phyloP scores from a whole-genome alignment of 2,797 vertebrate genomes.

The Clamator glandarius region DNA sequence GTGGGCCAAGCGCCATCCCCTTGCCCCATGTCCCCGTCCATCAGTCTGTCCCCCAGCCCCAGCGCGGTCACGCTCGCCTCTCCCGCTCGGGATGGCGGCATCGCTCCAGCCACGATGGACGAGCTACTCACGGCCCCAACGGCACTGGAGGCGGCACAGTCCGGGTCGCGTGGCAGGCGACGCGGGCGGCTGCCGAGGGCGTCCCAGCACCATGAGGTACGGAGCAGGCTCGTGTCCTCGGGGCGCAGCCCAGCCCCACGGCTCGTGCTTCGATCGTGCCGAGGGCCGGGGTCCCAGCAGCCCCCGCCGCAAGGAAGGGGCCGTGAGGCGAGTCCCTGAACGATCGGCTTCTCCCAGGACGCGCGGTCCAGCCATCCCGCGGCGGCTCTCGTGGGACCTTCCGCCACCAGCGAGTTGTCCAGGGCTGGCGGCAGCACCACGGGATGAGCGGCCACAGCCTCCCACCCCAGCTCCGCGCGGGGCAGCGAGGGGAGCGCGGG shows the following conservation, averaged over 20 bases:
- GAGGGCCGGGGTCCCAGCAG: not conserved
- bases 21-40: not conserved
- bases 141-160: not conserved
- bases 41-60: conserved; percentile 5
- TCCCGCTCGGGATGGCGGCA: not conserved
- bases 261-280: conserved; percentile 17
- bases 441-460: not conserved
- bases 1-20: not conserved
- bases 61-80: not conserved
- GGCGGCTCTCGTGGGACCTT: not conserved
- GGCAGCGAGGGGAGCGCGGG: not conserved
- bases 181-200: not conserved
- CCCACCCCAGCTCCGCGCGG: not conserved
- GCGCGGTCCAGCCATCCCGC: not conserved
- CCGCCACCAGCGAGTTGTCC: not conserved
- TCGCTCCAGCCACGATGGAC: not conserved
- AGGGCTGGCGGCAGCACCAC: not conserved
- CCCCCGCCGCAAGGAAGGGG: not conserved
- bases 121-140: conserved; percentile 28
- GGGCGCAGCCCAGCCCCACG: conserved; percentile 11
- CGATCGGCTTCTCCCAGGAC: not conserved
- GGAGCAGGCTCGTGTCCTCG: conserved; percentile 61
- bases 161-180: not conserved
- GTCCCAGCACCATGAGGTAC: conserved; percentile 35
- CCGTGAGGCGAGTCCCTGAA: conserved; percentile 50